Base-by-base conservation (phyloP, 2,888 invertebrate species). In the Callinectes sapidus region DNA sequence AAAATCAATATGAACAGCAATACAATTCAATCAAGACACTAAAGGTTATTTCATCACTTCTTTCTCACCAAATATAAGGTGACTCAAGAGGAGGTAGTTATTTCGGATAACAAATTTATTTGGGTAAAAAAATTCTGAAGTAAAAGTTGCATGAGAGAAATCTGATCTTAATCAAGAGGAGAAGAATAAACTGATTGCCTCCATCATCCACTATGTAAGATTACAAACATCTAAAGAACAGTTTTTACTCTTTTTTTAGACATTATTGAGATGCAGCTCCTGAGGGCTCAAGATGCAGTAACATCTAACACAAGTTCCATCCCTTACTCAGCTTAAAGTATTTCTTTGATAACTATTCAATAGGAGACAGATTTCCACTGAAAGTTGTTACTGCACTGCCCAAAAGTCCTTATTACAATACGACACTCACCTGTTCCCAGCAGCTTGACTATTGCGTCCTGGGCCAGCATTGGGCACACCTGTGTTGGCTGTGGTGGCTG, bases 401-500 rank as follows among this genome's bases (percentile, higher is more conserved):
- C 16, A 5, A 35, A 81, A 35, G 35, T 18, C 16, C 16, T 18
- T 35, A 23, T 16, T 71, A 48, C 54, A 87, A 77, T 18, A 77
- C 35, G 85, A 87, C 35, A 66, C 71, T 48, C 61, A 94, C 94
- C 94, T 97, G 95, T 97, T 97, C 18, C 97, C 97, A 91, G 97
- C 96, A 8, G 96, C 96, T 95, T 96, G 96, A 28, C 96, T 96
- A 94, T 96, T 96, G 93, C 96, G 96, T 16, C 91, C 92, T 5
- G 92, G 89, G 35, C 89, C 87, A 28, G 90, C 89, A 54, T 71
- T 92, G 35, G 90, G 92, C 14, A 92, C 92, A 61, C 92, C 89
- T 2, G 91, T 54, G 23, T 86, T 87, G 89, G 95, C 97, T 97
- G 81, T 97, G 97, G 96, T 97, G 97, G 94, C 97, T 97, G 91